These are phyloP conservation scores for Notodonta ziczac DNA, from an alignment of 2,888 invertebrate genomes.

Conservation along the genomic window DNA sequence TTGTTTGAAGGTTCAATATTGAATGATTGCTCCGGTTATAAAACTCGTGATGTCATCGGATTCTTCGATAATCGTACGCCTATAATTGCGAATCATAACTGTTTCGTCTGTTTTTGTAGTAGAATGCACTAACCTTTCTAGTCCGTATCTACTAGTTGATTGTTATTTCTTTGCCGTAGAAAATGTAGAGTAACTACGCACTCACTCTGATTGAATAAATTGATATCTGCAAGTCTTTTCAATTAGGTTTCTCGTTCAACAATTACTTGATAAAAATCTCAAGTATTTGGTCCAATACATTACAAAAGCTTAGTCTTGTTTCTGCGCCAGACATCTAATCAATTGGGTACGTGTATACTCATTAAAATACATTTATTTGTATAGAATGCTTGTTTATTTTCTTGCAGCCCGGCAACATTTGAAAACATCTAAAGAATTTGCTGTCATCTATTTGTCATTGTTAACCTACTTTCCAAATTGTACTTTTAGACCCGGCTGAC, in stretches of 20 bases:
- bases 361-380: slow-evolving; percentile 9
- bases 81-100: slow-evolving; percentile 26
- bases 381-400: slow-evolving; percentile 26
- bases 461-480: slow-evolving; percentile 59
- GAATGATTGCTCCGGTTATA: slow-evolving; percentile 34
- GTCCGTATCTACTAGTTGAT: slow-evolving; percentile 23
- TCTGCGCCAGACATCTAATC: slow-evolving; percentile 7
- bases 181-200: neutral
- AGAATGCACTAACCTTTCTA: slow-evolving; percentile 26
- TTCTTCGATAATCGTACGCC: slow-evolving; percentile 34
- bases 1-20: slow-evolving; percentile 44
- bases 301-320: slow-evolving; percentile 13
- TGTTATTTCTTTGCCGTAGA: neutral
- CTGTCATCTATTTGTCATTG: slow-evolving; percentile 62
- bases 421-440: slow-evolving; percentile 45
- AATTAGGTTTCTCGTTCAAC: neutral
- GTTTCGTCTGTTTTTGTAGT: slow-evolving; percentile 36
- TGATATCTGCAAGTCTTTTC: neutral
- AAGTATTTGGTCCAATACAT: slow-evolving; percentile 11
- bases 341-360: slow-evolving; percentile 3
- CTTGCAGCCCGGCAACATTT: slow-evolving; percentile 31
- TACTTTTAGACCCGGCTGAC: slow-evolving; percentile 46
- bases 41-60: slow-evolving; percentile 48
- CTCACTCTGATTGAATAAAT: neutral
- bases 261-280: slow-evolving; percentile 10